Evolutionary conservation across 2,113 vertebrate species (phyloP).

Genomic region (Morphnarchus princeps): DNA sequence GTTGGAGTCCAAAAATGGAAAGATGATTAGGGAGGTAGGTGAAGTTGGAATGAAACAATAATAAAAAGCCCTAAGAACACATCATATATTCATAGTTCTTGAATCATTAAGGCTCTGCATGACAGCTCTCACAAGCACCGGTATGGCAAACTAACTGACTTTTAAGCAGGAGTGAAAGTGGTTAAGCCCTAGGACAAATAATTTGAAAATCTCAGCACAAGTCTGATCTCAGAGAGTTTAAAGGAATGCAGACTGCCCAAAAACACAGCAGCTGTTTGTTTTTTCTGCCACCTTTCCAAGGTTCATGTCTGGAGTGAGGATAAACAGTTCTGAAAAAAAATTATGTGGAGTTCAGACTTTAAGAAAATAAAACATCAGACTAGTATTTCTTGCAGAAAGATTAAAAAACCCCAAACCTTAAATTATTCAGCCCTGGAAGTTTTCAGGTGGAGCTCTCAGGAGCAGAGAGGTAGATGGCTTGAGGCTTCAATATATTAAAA

Average conservation of each 20-base stretch:
- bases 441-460: slow-evolving; percentile 54
- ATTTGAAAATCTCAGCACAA: slow-evolving; percentile 68
- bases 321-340: slow-evolving; percentile 67
- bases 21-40: slow-evolving; percentile 27
- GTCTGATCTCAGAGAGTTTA: slow-evolving; percentile 67
- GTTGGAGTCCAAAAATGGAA: slow-evolving; percentile 9
- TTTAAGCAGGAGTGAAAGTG: slow-evolving; percentile 71
- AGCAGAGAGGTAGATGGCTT: slow-evolving; percentile 26
- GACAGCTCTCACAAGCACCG: slow-evolving; percentile 33
- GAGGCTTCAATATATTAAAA: slow-evolving; percentile 42
- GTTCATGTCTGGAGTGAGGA: slow-evolving; percentile 75
- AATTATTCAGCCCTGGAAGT: slow-evolving; percentile 55
- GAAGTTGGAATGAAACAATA: slow-evolving; percentile 48
- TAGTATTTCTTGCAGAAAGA: slow-evolving; percentile 49
- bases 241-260: slow-evolving; percentile 77
- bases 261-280: slow-evolving; percentile 73
- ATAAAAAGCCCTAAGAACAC: slow-evolving; percentile 58
- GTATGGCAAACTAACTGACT: slow-evolving; percentile 52
- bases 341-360: slow-evolving; percentile 65
- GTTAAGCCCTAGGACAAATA: slow-evolving; percentile 67
- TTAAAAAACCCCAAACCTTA: not conserved
- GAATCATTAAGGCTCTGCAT: slow-evolving; percentile 50
- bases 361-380: slow-evolving; percentile 74
- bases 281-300: slow-evolving; percentile 78
- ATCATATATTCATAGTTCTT: slow-evolving; percentile 51